These are phyloP conservation scores for Orcinus orca DNA, from an alignment of 2,113 vertebrate genomes.

Conservation along the genomic window DNA sequence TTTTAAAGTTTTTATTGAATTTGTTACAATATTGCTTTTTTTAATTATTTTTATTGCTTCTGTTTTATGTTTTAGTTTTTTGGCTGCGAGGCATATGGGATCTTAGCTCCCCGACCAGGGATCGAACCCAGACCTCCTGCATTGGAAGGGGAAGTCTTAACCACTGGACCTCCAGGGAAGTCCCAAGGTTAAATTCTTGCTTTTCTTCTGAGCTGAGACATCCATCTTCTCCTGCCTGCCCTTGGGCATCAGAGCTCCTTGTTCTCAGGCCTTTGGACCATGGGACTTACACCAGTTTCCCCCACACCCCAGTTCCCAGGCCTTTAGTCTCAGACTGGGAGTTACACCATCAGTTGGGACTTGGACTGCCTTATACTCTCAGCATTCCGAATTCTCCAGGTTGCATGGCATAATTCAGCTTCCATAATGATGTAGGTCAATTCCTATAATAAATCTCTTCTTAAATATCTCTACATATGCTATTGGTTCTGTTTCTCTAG, in stretches of 20 bases:
- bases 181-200: background rate
- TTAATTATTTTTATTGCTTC: too few species aligned
- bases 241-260: background rate
- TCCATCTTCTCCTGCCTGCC: background rate
- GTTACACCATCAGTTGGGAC: background rate
- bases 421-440: background rate
- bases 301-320: background rate
- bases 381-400: background rate
- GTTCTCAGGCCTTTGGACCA: background rate
- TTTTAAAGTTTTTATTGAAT: too few species aligned
- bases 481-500: background rate
- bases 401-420: background rate
- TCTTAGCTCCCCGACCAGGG: too few species aligned
- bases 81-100: too few species aligned
- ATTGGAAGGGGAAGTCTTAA: too few species aligned
- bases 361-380: background rate
- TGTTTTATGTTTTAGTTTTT: too few species aligned
- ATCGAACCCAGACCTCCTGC: too few species aligned
- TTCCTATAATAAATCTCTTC: background rate
- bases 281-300: background rate
- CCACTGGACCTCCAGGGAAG: too few species aligned
- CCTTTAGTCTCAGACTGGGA: background rate
- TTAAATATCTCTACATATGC: background rate
- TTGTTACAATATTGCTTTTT: too few species aligned
- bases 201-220: background rate